Evolutionary conservation across 2,113 vertebrate species (phyloP).

Genomic region (Bos taurus): ARS-UCD2.0 NC_037342.1:53034001-53034500

Average conservation of each 20-base stretch:
- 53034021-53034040: no score
- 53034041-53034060: no score
- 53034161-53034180: no score
- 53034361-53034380: not conserved
- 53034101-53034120: no score
- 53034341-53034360: not conserved
- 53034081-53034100: no score
- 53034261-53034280: not conserved
- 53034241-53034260: not conserved
- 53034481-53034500: not conserved
- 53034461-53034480: conserved; percentile 28
- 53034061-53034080: no score
- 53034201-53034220: not conserved
- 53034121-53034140: no score
- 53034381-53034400: not conserved
- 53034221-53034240: not conserved
- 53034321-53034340: conserved; percentile 36
- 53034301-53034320: not conserved
- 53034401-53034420: not conserved
- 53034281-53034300: not conserved
- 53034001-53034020: no score
- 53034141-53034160: no score
- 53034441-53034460: not conserved
- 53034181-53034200: no score
- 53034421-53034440: not conserved